Conservation (phyloP, 1,140 invertebrate species). For the Drosophila sucinea region DNA sequence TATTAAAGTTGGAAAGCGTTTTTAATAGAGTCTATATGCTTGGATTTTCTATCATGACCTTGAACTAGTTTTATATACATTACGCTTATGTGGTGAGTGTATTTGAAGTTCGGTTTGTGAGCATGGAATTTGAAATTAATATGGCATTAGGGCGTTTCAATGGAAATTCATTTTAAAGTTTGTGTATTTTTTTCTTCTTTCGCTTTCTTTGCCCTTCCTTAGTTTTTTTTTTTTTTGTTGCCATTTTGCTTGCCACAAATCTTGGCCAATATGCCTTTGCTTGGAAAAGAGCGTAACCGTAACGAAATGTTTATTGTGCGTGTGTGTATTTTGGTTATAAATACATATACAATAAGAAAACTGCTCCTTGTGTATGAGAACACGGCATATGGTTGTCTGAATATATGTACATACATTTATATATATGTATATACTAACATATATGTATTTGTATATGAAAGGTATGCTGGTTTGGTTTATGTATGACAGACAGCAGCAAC, state of each 20-base stretch:
- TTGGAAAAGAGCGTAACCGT: conserved; percentile 12
- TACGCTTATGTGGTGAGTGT: neutral
- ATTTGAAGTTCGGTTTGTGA: neutral
- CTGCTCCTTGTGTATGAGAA: conserved; percentile 41
- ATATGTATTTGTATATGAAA: conserved; percentile 30
- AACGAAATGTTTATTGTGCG: conserved; percentile 47
- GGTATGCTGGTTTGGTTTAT: conserved; percentile 51
- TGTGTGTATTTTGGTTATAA: conserved; percentile 32
- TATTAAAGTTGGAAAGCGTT: too few species aligned
- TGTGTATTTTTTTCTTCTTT: conserved; percentile 14
- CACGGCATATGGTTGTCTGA: conserved; percentile 52
- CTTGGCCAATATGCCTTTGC: conserved; percentile 46
- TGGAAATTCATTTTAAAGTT: conserved; percentile 73
- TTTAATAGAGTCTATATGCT: too few species aligned
- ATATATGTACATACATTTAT: conserved; percentile 15
- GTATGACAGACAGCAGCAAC: conserved; percentile 5
- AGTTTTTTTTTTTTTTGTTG: neutral
- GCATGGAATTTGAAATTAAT: conserved; percentile 21
- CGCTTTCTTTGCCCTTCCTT: neutral
- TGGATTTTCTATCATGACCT: too few species aligned
- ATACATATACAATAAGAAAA: conserved; percentile 28
- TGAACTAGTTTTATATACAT: neutral
- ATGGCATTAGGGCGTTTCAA: conserved; percentile 47
- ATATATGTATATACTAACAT: conserved; percentile 16
- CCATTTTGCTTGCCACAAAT: conserved; percentile 46